Evolutionary conservation across 2,888 invertebrate genomes (phyloP).

Genomic region (Napeogenes inachia): DNA sequence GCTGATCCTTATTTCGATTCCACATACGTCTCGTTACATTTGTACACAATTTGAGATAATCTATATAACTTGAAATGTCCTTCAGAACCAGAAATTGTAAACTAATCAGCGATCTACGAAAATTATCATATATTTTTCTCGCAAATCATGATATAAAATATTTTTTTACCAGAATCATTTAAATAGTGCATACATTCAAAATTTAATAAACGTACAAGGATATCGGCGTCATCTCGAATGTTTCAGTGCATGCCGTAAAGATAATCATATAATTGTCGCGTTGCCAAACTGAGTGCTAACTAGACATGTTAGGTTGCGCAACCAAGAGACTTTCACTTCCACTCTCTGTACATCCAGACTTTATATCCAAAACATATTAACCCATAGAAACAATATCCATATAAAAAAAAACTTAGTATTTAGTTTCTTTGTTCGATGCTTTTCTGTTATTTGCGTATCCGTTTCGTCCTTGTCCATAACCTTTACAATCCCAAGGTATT

Average conservation of each 20-base stretch:
- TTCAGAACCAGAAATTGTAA: too few species aligned
- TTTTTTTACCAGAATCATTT: not conserved
- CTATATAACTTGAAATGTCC: too few species aligned
- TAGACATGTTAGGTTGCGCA: constrained; percentile 28
- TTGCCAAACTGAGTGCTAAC: constrained; percentile 26
- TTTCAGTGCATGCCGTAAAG: constrained; percentile 12
- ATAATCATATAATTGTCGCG: constrained; percentile 26
- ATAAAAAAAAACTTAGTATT: too few species aligned
- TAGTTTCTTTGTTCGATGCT: too few species aligned
- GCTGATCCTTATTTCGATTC: constrained; percentile 24
- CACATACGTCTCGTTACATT: constrained; percentile 1
- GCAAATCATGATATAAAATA: not conserved
- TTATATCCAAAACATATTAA: constrained; percentile 15
- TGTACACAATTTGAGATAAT: too few species aligned
- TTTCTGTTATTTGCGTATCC: too few species aligned
- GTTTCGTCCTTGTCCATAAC: too few species aligned
- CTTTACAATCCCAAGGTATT: too few species aligned
- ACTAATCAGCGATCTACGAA: too few species aligned
- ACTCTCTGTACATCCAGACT: constrained; percentile 29
- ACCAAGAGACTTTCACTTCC: constrained; percentile 33
- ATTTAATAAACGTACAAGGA: constrained; percentile 5
- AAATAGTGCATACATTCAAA: not conserved
- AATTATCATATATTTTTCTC: too few species aligned
- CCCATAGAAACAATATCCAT: too few species aligned
- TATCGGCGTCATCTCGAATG: constrained; percentile 19